Base-by-base conservation (phyloP, 1,140 invertebrate species). In the Protaetia brevitarsis region DNA sequence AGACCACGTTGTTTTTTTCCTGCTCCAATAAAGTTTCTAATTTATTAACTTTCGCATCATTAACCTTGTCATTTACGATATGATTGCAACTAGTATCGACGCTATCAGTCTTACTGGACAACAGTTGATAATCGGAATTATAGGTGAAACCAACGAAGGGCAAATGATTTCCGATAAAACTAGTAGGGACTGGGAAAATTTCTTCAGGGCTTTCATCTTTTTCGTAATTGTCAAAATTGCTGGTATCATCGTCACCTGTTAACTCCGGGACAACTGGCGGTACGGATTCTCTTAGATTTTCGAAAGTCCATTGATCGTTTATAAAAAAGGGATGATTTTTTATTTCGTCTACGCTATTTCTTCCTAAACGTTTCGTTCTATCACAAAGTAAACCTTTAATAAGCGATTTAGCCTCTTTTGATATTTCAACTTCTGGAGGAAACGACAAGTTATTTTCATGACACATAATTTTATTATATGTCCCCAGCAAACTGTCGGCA, bases 401-500 rank as follows among this genome's bases (percentile, higher is more conserved):
- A 10, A 99, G 81, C 74, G 88, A 89, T 80, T 97, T 97, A 3
- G 96, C 95, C 75, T 93, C 88, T 66, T 87, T 86, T 36, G 93
- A 95, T 64, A 99, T 94, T 78, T 96, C 91, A 58, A 94, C 86
- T 78, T 99, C 97, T 72, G 93, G 87, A 26, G 97, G 97, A 81
- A 99, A 99, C 69, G 88, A 87, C 2, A 99, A 82, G 11, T 96
- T 95, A 77, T 97, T 98, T 78, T 95, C 91, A 78, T 98, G 94
- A 78, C 99, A 96, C 96, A 99, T 98, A 72, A 99, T 99, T 82
- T 98, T 98, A 63, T 94, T 94, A 79, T 99, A 99, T 8, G 97
- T 99, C 29, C 95, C 96, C 30, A 98, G 93, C 64, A 99, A 85
- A 58, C 96, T 98, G 75, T 99, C 97, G 1, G 97, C 96, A 82